Evolutionary conservation across 2,797 vertebrate species (phyloP), one percentile per base, ranked within the genome.

Genomic region (Limnodromus scolopaceus): DNA sequence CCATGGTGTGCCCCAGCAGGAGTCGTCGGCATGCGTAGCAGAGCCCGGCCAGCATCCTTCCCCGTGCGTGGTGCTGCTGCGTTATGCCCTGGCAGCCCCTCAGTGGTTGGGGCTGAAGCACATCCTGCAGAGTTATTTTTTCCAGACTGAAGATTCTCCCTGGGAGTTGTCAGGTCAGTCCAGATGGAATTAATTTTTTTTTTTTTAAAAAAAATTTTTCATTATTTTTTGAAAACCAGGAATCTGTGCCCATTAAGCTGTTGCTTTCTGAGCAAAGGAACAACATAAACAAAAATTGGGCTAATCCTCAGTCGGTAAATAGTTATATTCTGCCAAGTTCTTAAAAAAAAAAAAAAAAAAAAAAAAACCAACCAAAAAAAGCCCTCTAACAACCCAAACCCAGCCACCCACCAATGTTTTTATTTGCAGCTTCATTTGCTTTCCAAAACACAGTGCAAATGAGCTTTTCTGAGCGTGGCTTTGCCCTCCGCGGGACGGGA

Each of bases 211-310:
- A n/a, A n/a, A n/a, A 17, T 30, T 53, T 68, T 79, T 68, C 22
- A 27, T 93, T 51, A 36, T 87, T 93, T 92, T 95, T 87, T 92
- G 58, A 70, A 85, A 90, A 76, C 61, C 16, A 46, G 70, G 70
- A 75, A 55, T 89, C 58, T 96, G 61, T 91, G 63, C 70, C 88
- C 63, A 89, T 94, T 94, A 91, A 92, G 86, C 90, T 93, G 79
- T 84, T 97, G 82, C 92, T 95, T 95, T 92, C 79, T 69, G 69
- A 93, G 69, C 68, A 72, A 79, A 84, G 65, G 87, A 83, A 45
- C 78, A 84, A 92, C 84, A 68, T 69, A 91, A 94, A 91, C 82
- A 93, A 54, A 92, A 87, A 72, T 57, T 49, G 76, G 69, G 65
- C 82, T 81, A 41, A 74, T 70, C 49, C 64, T 83, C 66, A 49